phyloP scores from a whole-genome alignment of 2,113 vertebrate genomes.

The Pelusios castaneus region DNA sequence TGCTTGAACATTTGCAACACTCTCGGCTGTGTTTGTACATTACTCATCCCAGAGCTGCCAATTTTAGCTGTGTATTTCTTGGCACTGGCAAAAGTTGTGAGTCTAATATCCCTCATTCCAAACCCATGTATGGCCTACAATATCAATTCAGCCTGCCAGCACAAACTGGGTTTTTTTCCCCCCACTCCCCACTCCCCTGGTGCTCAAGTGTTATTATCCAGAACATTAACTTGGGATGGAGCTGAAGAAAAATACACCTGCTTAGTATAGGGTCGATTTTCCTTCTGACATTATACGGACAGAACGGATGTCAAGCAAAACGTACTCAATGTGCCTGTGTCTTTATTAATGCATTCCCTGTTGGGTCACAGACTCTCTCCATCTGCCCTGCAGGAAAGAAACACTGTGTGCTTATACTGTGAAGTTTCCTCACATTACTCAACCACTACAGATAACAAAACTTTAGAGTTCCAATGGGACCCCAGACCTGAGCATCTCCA shows the following conservation, averaged over 20 bases:
- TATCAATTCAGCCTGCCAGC: not conserved
- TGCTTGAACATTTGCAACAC: conserved; percentile 9
- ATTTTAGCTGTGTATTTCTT: conserved; percentile 71
- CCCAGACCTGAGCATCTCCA: not conserved
- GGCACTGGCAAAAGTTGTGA: conserved; percentile 10
- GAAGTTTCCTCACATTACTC: not conserved
- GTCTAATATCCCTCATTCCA: conserved; percentile 69
- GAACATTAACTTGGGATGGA: conserved; percentile 24
- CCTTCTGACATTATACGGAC: not conserved
- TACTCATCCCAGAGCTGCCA: conserved; percentile 65
- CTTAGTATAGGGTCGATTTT: not conserved
- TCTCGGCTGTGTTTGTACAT: conserved; percentile 41
- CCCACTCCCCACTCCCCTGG: not conserved
- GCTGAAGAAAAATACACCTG: not conserved
- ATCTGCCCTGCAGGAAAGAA: rapidly evolving
- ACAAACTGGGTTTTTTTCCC: not conserved
- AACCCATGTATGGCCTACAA: conserved; percentile 75
- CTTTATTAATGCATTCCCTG: not conserved
- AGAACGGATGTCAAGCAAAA: not conserved
- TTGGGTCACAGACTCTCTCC: not conserved
- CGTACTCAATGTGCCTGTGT: not conserved
- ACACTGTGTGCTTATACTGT: not conserved
- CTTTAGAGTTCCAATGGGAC: not conserved
- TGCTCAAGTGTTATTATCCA: conserved; percentile 15
- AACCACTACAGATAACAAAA: rapidly evolving